Evolutionary conservation across 2,797 vertebrate species (phyloP), one percentile per base, ranked within the genome.

Genomic region (Tachyglossus aculeatus): DNA sequence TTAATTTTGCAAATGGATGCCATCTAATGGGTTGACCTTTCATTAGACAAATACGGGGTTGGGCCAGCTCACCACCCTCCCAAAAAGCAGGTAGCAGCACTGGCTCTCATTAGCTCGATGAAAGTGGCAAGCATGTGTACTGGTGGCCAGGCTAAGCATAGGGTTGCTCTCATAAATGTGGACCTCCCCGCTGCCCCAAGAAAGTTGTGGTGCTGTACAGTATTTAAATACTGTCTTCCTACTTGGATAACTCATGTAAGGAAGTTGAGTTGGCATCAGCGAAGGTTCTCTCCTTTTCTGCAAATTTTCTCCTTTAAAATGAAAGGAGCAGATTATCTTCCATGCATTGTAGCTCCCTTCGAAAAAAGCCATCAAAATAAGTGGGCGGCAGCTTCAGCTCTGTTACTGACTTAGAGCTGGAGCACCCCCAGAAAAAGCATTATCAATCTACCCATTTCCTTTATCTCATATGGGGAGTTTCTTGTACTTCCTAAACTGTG

Each of bases 1-100:
- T 88, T 87, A 79, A 81, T 87, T 88, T 86, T 80, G 78, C 78
- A 89, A 88, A 86, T 86, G 89, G 78, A 81, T 75, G 80, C 65
- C 1, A 1, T 71, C 76, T 53, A 80, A 80, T 51, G 67, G 74
- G 48, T 52, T 84, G 87, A 89, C 88, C 89, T 89, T 86, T 87
- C 83, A 88, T 91, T 90, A 90, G 82, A 68, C 52, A 85, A 84
- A 80, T 88, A 76, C 53, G 65, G 80, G 77, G 71, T 78, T 74
- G 76, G 78, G 77, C 55, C 60, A 74, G 74, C 56, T 65, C 5
- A 11, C 25, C 67, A 33, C 60, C 29, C 62, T 68, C 82, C 54
- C 44, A 16, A 82, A 76, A 67, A 57, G 14, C 60, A 88, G 86
- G 87, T 86, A 74, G 43, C 4, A 0, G 36, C 56, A 24, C n/a